Percentiles rank a stretch among this genome's conserved stretches.
These are phyloP conservation scores for Oncorhynchus clarkii DNA, from an alignment of 2,113 vertebrate genomes.

Conservation along the genomic window DNA sequence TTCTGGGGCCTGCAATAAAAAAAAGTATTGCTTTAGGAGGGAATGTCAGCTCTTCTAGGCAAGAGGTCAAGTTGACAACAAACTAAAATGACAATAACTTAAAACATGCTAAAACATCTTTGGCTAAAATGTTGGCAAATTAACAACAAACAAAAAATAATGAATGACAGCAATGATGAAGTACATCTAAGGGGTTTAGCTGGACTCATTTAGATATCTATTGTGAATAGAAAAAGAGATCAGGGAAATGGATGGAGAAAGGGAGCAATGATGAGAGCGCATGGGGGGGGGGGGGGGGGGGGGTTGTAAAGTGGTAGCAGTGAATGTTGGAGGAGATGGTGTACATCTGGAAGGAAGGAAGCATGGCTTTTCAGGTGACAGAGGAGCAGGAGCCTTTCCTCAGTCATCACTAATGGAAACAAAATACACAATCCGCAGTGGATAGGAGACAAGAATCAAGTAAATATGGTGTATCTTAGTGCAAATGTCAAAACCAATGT, in stretches of 20 bases:
- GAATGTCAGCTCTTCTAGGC: conserved; percentile 22
- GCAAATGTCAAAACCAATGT: conserved; percentile 81
- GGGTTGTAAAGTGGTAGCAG: background rate
- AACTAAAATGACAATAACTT: conserved; percentile 5
- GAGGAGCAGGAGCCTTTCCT: no score
- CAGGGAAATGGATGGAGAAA: background rate
- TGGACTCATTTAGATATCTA: background rate
- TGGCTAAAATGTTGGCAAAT: conserved; percentile 84
- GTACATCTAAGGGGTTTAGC: background rate
- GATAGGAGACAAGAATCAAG: conserved; percentile 77
- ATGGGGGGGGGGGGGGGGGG: background rate
- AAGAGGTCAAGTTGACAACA: background rate
- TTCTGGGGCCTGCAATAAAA: no score
- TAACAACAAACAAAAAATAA: background rate
- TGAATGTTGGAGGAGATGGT: no score
- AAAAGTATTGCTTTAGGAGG: background rate
- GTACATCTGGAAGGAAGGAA: no score
- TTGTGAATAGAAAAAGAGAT: no score
- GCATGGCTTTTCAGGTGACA: no score
- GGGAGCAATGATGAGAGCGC: no score
- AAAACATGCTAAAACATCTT: conserved; percentile 66
- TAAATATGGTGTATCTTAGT: conserved; percentile 88
- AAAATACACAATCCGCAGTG: conserved; percentile 48
- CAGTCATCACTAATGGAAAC: background rate
- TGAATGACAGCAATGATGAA: no score